These are phyloP conservation scores for Heptranchias perlo DNA, from an alignment of 2,113 vertebrate species.

Conservation along the genomic window DNA sequence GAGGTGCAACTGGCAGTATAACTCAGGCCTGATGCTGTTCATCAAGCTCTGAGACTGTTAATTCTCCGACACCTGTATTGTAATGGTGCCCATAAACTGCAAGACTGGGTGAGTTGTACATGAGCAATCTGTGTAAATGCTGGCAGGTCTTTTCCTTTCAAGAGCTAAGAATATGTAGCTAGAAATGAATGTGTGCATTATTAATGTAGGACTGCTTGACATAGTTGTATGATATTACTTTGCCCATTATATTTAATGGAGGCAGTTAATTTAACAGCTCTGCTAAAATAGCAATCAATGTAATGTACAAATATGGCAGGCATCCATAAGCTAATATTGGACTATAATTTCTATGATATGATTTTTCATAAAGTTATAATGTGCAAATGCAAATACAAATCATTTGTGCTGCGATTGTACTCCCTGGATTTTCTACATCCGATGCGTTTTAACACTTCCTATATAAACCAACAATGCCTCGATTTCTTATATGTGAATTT, in stretches of 20 bases:
- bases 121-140: background rate
- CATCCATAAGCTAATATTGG: background rate
- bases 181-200: background rate
- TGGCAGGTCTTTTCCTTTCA: background rate
- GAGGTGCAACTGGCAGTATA: background rate
- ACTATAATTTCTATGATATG: background rate
- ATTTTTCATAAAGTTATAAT: background rate
- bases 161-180: background rate
- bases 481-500: background rate
- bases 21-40: background rate
- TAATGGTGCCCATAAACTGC: background rate
- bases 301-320: background rate
- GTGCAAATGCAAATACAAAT: background rate
- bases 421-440: background rate
- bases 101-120: background rate
- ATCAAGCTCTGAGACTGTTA: background rate
- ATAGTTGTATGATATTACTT: background rate
- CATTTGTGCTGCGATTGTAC: background rate
- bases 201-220: background rate
- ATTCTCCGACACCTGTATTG: background rate
- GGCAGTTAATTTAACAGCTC: background rate
- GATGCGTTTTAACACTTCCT: background rate
- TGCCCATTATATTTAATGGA: background rate
- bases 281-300: background rate
- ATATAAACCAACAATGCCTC: background rate